A percentile compares a stretch with the other conserved stretches of the same genome.
Evolutionary conservation across 1,140 invertebrate genomes (phyloP).

Genomic region (Heliconius himera): DNA sequence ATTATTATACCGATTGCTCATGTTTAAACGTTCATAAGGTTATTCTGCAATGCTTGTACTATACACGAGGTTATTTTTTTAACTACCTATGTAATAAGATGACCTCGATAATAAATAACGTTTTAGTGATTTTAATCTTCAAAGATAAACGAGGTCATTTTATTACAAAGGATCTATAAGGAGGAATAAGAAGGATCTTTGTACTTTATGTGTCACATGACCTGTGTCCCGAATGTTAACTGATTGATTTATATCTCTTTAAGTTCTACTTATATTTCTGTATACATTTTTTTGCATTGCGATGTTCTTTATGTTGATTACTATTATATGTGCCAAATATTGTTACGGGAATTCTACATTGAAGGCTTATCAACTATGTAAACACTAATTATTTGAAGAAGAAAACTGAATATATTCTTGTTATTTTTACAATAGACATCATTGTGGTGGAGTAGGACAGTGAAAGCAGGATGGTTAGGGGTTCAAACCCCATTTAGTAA

Average conservation of each 20-base stretch:
- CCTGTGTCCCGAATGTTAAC: neutral
- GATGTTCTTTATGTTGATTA: neutral
- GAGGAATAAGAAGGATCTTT: neutral
- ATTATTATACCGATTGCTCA: too few species aligned
- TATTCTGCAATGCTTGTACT: neutral
- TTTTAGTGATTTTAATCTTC: conserved; percentile 5
- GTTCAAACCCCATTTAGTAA: too few species aligned
- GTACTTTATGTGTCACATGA: neutral
- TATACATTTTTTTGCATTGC: neutral
- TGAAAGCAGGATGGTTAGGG: too few species aligned
- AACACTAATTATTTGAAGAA: neutral
- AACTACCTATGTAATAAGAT: neutral
- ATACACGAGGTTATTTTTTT: neutral
- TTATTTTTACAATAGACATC: too few species aligned
- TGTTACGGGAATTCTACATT: too few species aligned
- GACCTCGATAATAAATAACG: neutral
- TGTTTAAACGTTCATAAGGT: too few species aligned
- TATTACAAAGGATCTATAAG: too few species aligned
- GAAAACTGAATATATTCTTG: too few species aligned
- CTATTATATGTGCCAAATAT: too few species aligned
- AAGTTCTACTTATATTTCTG: neutral
- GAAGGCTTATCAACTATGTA: neutral
- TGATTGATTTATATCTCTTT: neutral
- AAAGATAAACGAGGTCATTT: neutral
- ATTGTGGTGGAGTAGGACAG: too few species aligned